Base-by-base conservation (phyloP, 2,888 invertebrate genomes). In the Tineola bisselliella region DNA sequence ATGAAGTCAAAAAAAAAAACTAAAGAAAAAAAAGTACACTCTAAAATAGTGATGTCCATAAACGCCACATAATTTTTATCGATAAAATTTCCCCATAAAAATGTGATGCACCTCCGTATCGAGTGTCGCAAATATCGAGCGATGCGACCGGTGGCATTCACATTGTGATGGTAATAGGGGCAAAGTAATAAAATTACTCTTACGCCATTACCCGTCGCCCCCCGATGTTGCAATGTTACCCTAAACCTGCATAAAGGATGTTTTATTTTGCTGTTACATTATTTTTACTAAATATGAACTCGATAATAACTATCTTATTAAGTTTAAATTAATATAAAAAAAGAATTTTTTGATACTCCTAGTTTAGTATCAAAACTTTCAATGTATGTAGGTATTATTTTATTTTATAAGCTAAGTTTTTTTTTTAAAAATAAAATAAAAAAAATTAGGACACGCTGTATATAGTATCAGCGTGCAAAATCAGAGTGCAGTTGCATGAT, bases 101-200 rank as follows among this genome's bases (percentile, higher is more conserved):
- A 54, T 54, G 12, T 33, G 33, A 44, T 61, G 48, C 33, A 58
- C 65, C 65, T 65, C 66, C 65, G 70, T 71, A 74, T 73, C 75
- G 72, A 72, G 69, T 73, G 68, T 67, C 68, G 48, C 48, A 54
- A 25, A 33, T 58, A 58, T 33, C 31, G 58, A 33, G 6, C 58
- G 56, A 25, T 13, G 18, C 56, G 33, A 58, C 82, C 79, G 79
- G 82, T 81, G 76, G 79, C 77, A 74, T 77, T 78, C 76, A 74
- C 82, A 86, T 86, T 86, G 86, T 86, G 77, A 87, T 86, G 87
- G 78, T 86, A 84, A 87, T 87, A 76, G 86, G 86, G 83, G 83
- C 81, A 86, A 79, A 84, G 84, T 87, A 87, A 86, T 87, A 87
- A 87, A 87, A 87, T 87, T 86, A 87, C 86, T 86, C 76, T 84